Evolutionary conservation across 2,113 vertebrate species (phyloP).

Genomic region (Charadrius vociferus): DNA sequence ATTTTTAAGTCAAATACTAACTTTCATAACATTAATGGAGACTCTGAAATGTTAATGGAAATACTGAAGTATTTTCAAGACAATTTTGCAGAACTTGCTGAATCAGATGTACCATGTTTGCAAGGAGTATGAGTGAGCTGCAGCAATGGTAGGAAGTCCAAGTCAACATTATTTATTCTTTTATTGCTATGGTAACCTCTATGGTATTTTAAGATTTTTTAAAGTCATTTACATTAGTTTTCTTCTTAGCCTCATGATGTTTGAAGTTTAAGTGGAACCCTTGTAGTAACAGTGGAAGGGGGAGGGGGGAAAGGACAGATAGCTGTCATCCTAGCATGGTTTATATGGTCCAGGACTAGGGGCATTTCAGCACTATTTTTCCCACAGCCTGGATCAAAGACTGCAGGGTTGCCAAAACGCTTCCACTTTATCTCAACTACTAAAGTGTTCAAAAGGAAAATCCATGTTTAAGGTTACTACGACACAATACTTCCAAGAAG

Average conservation of each 20-base stretch:
- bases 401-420: background rate
- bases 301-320: background rate
- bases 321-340: background rate
- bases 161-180: background rate
- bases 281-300: background rate
- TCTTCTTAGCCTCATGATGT: background rate
- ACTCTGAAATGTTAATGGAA: background rate
- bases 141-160: background rate
- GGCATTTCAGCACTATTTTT: background rate
- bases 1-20: background rate
- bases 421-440: slow-evolving; percentile 20
- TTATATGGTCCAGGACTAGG: background rate
- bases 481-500: slow-evolving; percentile 34
- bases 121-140: background rate
- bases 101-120: background rate
- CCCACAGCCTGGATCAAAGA: slow-evolving; percentile 28
- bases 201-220: background rate
- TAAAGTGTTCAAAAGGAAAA: slow-evolving; percentile 35
- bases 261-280: background rate
- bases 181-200: background rate
- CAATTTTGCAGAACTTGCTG: background rate
- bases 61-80: background rate
- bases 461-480: slow-evolving; percentile 44
- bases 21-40: background rate
- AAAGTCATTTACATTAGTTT: background rate